Conservation (phyloP, 2,113 vertebrate species). For the Myocastor coypus region DNA sequence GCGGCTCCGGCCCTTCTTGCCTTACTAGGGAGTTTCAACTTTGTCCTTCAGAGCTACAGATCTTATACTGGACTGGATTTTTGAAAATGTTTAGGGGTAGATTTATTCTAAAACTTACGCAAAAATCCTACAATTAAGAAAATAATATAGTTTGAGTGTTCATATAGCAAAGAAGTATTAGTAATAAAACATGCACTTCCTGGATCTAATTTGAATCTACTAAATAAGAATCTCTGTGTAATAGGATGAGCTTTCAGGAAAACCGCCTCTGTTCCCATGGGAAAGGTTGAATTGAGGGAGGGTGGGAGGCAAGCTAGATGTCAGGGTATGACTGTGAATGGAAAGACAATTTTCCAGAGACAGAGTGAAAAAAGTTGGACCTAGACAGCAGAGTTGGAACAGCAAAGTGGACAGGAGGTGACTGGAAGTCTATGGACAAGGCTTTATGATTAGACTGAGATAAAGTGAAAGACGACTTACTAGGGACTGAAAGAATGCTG, state of each 20-base stretch:
- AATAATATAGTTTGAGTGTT: neutral
- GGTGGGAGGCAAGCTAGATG: neutral
- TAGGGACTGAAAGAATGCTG: neutral
- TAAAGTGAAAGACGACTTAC: neutral
- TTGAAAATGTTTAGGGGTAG: constrained; percentile 20
- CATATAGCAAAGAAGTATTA: neutral
- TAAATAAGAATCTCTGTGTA: constrained; percentile 9
- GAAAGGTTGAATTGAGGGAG: neutral
- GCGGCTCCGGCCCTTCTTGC: neutral
- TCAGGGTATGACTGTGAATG: neutral
- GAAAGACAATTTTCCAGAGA: neutral
- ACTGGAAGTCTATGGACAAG: neutral
- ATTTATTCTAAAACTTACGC: neutral
- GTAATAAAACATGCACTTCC: neutral
- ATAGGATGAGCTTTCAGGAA: neutral
- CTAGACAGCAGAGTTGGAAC: neutral
- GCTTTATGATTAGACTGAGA: neutral
- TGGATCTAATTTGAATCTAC: neutral
- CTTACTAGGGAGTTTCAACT: neutral
- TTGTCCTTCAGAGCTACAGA: neutral
- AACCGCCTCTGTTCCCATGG: neutral
- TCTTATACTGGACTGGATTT: neutral
- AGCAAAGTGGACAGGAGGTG: neutral
- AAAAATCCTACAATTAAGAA: neutral
- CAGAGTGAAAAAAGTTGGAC: neutral